These are phyloP conservation scores for Eurystomus gularis DNA, from an alignment of 2,113 vertebrate genomes.

Conservation along the genomic window DNA sequence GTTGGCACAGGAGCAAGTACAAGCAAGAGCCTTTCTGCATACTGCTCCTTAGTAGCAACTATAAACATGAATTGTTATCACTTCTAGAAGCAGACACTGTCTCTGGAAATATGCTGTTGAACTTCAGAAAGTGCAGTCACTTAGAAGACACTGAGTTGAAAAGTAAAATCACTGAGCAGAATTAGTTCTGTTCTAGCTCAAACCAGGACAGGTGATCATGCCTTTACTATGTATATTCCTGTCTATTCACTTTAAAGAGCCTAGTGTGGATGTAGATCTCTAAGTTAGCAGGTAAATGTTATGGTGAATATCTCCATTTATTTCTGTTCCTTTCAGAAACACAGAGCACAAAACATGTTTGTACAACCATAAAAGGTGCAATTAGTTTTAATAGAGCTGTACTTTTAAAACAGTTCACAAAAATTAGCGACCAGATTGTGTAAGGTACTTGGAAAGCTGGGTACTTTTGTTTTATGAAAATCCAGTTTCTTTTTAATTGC, in stretches of 20 bases:
- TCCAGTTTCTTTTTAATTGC: background rate
- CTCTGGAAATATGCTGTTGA: background rate
- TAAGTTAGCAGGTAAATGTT: background rate
- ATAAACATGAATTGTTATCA: background rate
- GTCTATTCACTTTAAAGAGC: background rate
- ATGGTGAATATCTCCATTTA: background rate
- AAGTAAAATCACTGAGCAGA: background rate
- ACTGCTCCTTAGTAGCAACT: background rate
- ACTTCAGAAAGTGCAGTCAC: background rate
- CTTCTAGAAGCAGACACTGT: background rate
- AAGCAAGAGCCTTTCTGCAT: background rate
- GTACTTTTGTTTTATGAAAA: slow-evolving; percentile 8
- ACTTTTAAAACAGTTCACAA: background rate
- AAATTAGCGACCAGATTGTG: background rate
- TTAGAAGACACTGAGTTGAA: background rate
- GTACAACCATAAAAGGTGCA: background rate
- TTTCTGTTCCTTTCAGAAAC: background rate
- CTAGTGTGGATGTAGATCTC: background rate
- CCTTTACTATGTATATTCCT: background rate
- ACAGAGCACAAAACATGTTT: background rate
- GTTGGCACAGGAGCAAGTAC: background rate
- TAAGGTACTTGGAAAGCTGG: background rate
- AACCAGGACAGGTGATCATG: background rate
- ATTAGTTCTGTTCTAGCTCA: background rate
- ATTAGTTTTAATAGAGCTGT: background rate